Conservation (phyloP, 2,888 invertebrate species). For the Plusia festucae region DNA sequence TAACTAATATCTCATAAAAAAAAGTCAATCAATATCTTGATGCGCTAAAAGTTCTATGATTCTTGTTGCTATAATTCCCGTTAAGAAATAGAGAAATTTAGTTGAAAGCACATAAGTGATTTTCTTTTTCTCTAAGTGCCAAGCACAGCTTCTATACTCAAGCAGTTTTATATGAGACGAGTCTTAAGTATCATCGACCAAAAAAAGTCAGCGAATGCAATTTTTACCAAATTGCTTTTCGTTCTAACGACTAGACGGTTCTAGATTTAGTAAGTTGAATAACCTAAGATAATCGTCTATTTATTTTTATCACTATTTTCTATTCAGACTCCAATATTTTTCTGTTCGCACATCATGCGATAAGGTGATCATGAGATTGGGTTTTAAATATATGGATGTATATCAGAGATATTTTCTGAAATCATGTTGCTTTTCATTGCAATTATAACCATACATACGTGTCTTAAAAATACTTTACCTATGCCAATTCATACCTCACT, state of each 20-base stretch:
- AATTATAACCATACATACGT: no score
- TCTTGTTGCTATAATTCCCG: no score
- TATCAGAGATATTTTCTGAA: background rate
- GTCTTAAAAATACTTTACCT: no score
- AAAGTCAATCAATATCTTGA: no score
- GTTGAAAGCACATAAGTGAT: no score
- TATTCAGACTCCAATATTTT: background rate
- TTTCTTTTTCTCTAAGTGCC: no score
- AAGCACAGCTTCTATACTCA: background rate
- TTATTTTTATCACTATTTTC: conserved; percentile 23
- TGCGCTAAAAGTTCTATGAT: no score
- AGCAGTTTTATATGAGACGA: conserved; percentile 28
- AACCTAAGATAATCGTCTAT: conserved; percentile 8
- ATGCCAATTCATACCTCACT: no score
- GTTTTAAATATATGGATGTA: background rate
- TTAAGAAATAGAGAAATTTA: no score
- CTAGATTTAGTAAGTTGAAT: conserved; percentile 37
- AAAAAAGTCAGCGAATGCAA: conserved; percentile 43
- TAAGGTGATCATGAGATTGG: conserved; percentile 1
- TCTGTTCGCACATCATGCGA: background rate
- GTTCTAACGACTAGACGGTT: conserved; percentile 32
- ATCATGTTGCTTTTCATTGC: no score
- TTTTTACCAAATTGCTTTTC: conserved; percentile 44
- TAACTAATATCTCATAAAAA: no score
- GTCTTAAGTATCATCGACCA: conserved; percentile 16